These are phyloP conservation scores for Drosophila subsilvestris DNA, from an alignment of 2,888 invertebrate genomes.

Conservation along the genomic window DNA sequence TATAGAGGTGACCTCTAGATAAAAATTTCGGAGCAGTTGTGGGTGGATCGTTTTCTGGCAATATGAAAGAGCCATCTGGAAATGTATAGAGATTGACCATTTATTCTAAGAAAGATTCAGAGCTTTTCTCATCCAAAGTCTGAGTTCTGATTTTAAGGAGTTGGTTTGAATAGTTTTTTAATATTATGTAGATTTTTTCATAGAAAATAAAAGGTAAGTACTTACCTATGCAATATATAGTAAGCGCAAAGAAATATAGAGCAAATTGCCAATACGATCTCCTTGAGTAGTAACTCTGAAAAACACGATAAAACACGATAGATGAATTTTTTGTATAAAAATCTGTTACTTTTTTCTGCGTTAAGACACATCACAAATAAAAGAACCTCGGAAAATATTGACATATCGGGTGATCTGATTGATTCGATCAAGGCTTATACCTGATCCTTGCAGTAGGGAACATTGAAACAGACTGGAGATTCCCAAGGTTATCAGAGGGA, in stretches of 20 bases:
- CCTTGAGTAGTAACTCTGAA: conserved; percentile 29
- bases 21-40: conserved; percentile 88
- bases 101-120: conserved; percentile 18
- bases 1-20: conserved; percentile 90
- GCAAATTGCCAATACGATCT: conserved; percentile 35
- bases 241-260: conserved; percentile 27
- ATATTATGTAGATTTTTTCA: not conserved
- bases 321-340: not conserved
- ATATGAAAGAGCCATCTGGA: conserved; percentile 71
- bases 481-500: not conserved
- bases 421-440: not conserved
- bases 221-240: conserved; percentile 20
- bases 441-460: not conserved
- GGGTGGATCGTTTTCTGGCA: conserved; percentile 76
- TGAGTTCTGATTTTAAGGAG: no score
- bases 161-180: not conserved
- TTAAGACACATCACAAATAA: not conserved
- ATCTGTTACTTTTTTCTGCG: not conserved
- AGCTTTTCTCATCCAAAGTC: not conserved
- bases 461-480: not conserved
- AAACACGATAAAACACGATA: not conserved
- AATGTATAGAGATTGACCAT: conserved; percentile 35
- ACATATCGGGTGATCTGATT: not conserved
- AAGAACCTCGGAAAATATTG: not conserved
- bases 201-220: not conserved